phyloP scores from a whole-genome alignment of 2,888 invertebrate genomes.

The Tuberolachnus salignus region DNA sequence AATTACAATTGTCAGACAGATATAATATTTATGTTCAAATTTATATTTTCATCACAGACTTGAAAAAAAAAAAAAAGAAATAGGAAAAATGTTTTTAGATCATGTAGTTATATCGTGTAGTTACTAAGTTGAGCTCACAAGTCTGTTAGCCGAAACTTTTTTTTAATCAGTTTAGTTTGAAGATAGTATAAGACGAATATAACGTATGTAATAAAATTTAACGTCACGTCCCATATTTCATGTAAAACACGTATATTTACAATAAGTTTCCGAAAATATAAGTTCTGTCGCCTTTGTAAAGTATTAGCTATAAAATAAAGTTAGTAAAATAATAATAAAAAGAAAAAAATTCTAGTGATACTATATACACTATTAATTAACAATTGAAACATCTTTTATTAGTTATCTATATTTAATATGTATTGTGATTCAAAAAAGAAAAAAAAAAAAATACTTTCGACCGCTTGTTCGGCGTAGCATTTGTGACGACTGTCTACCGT shows the following conservation, averaged over 20 bases:
- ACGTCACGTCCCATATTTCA: conserved; percentile 36
- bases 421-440: no score
- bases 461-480: no score
- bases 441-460: no score
- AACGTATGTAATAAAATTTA: conserved; percentile 9
- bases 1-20: no score
- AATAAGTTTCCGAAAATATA: conserved; percentile 28
- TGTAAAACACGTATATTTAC: conserved; percentile 42
- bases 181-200: not conserved
- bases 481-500: no score
- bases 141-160: conserved; percentile 10
- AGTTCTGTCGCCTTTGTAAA: conserved; percentile 7
- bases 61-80: no score
- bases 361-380: not conserved
- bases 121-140: not conserved
- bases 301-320: conserved; percentile 18
- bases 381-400: no score
- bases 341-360: not conserved
- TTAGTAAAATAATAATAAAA: no score
- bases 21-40: no score
- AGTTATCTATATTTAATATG: no score
- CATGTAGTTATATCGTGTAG: not conserved
- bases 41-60: no score
- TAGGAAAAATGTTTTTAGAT: not conserved
- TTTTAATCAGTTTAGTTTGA: conserved; percentile 30